Conservation (phyloP, 2,888 invertebrate genomes). For the Nomada hirtipes region DNA sequence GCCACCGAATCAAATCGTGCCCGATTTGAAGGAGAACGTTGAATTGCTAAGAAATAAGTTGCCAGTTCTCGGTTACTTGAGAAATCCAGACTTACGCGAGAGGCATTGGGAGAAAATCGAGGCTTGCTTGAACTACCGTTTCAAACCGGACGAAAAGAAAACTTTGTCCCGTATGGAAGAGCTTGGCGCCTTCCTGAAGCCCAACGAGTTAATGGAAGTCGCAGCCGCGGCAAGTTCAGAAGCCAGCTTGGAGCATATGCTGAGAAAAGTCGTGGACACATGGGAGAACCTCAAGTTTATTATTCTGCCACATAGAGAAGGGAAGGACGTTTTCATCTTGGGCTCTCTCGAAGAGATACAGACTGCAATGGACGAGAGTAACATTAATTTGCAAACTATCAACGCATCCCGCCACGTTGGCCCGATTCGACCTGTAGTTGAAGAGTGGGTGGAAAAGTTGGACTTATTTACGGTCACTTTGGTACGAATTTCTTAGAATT, state of each 20-base stretch:
- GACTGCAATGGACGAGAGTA: constrained; percentile 92
- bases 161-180: constrained; percentile 90
- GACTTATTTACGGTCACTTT: constrained; percentile 93
- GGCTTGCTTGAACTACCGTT: constrained; percentile 87
- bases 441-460: constrained; percentile 92
- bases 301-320: constrained; percentile 91
- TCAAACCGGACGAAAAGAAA: constrained; percentile 89
- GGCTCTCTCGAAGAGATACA: constrained; percentile 95
- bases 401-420: constrained; percentile 94
- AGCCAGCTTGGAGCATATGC: constrained; percentile 91
- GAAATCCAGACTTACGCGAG: constrained; percentile 91
- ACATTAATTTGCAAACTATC: constrained; percentile 94
- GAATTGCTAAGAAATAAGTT: constrained; percentile 92
- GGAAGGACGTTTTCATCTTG: constrained; percentile 93
- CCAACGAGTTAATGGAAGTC: constrained; percentile 92
- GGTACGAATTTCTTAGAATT: constrained; percentile 84
- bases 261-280: constrained; percentile 93
- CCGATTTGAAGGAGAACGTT: constrained; percentile 90
- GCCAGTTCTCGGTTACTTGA: constrained; percentile 91
- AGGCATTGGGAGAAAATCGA: constrained; percentile 95
- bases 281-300: constrained; percentile 93
- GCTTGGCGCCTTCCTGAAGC: constrained; percentile 90
- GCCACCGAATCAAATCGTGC: constrained; percentile 92
- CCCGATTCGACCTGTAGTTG: constrained; percentile 92
- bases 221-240: constrained; percentile 96